Evolutionary conservation across 1,140 invertebrate genomes (phyloP).

Genomic region (Drosophila setifemur): DNA sequence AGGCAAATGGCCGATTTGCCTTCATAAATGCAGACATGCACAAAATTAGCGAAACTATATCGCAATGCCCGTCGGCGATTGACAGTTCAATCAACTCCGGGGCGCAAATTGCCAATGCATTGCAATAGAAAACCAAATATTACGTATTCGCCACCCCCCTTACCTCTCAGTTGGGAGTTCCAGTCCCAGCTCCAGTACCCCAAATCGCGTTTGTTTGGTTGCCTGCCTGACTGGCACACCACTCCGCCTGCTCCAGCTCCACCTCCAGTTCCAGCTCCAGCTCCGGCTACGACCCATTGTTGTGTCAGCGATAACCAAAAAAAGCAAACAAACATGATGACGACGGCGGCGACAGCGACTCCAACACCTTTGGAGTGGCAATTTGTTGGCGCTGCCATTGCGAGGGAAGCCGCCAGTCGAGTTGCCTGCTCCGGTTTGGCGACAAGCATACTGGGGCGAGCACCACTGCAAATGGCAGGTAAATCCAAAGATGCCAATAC

Average conservation of each 20-base stretch:
- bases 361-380: slow-evolving; percentile 78
- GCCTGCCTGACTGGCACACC: neutral
- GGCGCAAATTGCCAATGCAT: slow-evolving; percentile 52
- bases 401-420: slow-evolving; percentile 20
- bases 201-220: slow-evolving; percentile 14
- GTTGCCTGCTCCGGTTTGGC: slow-evolving; percentile 58
- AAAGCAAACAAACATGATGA: slow-evolving; percentile 52
- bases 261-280: too few relatives aligned
- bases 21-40: slow-evolving; percentile 67
- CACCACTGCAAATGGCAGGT: slow-evolving; percentile 18
- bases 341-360: slow-evolving; percentile 60
- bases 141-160: slow-evolving; percentile 60
- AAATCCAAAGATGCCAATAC: slow-evolving; percentile 4
- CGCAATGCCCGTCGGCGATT: slow-evolving; percentile 61
- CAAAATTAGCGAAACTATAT: slow-evolving; percentile 70
- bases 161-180: too few relatives aligned
- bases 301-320: slow-evolving; percentile 73
- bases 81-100: slow-evolving; percentile 73
- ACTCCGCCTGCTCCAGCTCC: too few relatives aligned
- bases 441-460: slow-evolving; percentile 56
- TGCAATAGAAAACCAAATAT: slow-evolving; percentile 74
- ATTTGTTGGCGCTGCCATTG: slow-evolving; percentile 67
- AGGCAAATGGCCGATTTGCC: slow-evolving; percentile 57
- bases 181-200: neutral
- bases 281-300: slow-evolving; percentile 65